These are phyloP conservation scores for Hyperoplus lanceolatus DNA, from an alignment of 2,797 vertebrate species.

Conservation along the genomic window DNA sequence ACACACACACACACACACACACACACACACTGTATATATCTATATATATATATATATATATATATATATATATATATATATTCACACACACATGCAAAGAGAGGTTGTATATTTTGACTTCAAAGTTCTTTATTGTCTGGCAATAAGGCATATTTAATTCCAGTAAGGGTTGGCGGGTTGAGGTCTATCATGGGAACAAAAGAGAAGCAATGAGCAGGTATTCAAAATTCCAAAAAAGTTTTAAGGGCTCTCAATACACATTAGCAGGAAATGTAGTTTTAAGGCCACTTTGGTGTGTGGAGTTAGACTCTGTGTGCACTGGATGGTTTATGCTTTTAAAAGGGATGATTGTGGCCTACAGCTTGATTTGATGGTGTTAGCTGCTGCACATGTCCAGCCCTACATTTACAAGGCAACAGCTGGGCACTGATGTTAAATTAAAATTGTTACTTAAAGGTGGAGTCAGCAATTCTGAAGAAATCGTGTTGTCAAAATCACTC, in stretches of 20 bases:
- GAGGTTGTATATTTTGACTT: conserved; percentile 81
- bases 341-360: neutral
- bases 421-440: neutral
- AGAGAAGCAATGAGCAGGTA: conserved; percentile 43
- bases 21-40: conserved; percentile 1
- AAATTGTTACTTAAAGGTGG: no score
- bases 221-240: conserved; percentile 43
- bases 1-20: conserved; percentile 28
- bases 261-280: conserved; percentile 27
- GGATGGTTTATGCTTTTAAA: neutral
- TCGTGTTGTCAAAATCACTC: no score
- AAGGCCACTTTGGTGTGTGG: neutral
- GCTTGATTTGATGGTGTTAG: conserved; percentile 18
- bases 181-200: conserved; percentile 60
- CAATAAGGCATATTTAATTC: conserved; percentile 69
- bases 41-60: conserved; percentile 17
- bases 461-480: no score
- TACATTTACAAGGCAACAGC: neutral
- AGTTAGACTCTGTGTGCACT: neutral
- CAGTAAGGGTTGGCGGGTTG: conserved; percentile 36
- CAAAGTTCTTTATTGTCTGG: conserved; percentile 75
- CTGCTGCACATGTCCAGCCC: no score
- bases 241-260: conserved; percentile 32
- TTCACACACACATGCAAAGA: conserved; percentile 60
- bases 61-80: conserved; percentile 9